These are phyloP conservation scores for Eupeodes corollae DNA, from an alignment of 1,140 invertebrate species.

Conservation along the genomic window DNA sequence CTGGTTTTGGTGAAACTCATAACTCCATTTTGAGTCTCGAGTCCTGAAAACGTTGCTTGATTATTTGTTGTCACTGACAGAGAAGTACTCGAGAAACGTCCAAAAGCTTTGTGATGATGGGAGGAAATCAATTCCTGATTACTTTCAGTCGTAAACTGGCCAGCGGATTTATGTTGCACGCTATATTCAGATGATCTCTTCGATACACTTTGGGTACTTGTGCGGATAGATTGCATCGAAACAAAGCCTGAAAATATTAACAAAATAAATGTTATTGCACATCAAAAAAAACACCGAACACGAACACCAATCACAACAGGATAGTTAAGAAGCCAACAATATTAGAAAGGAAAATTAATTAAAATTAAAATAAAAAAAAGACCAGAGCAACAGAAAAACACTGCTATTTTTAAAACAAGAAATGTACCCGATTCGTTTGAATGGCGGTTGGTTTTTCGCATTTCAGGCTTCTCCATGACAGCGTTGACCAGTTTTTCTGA, in stretches of 20 bases:
- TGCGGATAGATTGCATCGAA: conserved; percentile 54
- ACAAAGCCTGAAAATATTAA: conserved; percentile 52
- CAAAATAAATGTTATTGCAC: neutral
- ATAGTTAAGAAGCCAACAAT: neutral
- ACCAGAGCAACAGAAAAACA: neutral
- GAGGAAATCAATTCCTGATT: neutral
- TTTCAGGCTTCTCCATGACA: conserved; percentile 19
- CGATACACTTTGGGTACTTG: conserved; percentile 48
- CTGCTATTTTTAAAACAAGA: neutral
- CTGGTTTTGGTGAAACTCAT: conserved; percentile 4
- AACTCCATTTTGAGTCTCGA: too few relatives aligned
- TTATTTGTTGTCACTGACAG: neutral
- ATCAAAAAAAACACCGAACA: neutral
- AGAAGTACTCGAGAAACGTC: neutral
- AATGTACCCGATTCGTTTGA: conserved; percentile 35
- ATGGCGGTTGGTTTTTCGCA: conserved; percentile 30
- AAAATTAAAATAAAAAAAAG: too few relatives aligned
- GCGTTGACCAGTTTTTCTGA: conserved; percentile 7
- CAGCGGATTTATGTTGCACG: conserved; percentile 30
- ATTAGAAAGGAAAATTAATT: neutral
- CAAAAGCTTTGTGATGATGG: conserved; percentile 1
- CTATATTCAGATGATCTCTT: conserved; percentile 47
- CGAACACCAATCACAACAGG: too few relatives aligned
- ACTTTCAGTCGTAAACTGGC: too few relatives aligned
- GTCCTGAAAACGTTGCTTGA: neutral